Evolutionary conservation across 2,797 vertebrate genomes (phyloP), one percentile per base, ranked within the genome.

Genomic region (Intellagama lesueurii): DNA sequence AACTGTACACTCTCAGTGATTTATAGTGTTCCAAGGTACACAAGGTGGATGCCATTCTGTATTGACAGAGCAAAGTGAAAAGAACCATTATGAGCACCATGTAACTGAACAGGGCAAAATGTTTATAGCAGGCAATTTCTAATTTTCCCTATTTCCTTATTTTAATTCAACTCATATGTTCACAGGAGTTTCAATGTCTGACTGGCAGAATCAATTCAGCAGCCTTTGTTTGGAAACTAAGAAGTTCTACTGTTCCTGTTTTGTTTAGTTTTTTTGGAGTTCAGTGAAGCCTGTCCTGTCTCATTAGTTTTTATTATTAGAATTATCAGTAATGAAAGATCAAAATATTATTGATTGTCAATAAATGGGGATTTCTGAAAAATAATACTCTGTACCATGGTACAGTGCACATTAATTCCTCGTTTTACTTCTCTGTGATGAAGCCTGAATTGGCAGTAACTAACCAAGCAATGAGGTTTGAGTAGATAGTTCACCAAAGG

Each of bases 181-280:
- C 91, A 4, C 11, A 94, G 52, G 0, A 16, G 52, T n/a, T 92
- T 90, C 91, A 90, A 82, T 26, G 30, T 86, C 87, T 89, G 81
- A 81, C 88, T 78, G 72, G 1, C 68, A 85, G 47, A 86, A 93
- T 49, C 64, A 81, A 47, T 75, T 91, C 79, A 85, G 24, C 40
- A 83, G 80, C 88, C 24, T 9, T 86, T n/a, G 72, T 32, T 17
- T 24, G 68, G 69, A 92, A 70, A 83, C 30, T 84, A 47, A 92
- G 47, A 5, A 89, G 64, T 60, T 90, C 40, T 80, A 26, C 85
- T 82, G 52, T 14, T 56, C 7, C 52, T 56, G 52, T 56, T 56
- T 56, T 56, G 52, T 56, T 56, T 56, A 8, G 52, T 56, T 56
- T 73, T 72, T 72, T 72, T 73, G 66, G 81, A 89, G 89, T 5